Evolutionary conservation across 1,140 invertebrate species (phyloP).

Genomic region (Leptinotarsa texana): DNA sequence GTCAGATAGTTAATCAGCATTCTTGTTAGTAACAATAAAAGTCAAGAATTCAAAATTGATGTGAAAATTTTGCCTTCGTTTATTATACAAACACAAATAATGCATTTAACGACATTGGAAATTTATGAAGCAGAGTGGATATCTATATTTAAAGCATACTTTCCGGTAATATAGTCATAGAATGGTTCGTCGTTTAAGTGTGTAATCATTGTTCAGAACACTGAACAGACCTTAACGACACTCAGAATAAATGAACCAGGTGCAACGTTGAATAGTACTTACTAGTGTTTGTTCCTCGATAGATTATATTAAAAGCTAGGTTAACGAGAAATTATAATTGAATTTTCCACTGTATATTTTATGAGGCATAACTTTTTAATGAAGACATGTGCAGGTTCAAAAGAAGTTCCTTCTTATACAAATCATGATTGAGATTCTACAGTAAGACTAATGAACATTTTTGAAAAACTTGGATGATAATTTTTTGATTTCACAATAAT

Average conservation of each 20-base stretch:
- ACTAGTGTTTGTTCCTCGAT: not conserved
- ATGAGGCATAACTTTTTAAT: conserved; percentile 3
- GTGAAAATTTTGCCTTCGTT: too few relatives aligned
- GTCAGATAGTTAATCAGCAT: too few relatives aligned
- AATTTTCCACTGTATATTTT: not conserved
- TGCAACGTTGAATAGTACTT: not conserved
- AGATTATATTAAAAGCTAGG: not conserved
- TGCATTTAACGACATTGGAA: not conserved
- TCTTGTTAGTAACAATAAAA: too few relatives aligned
- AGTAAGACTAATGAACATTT: too few relatives aligned
- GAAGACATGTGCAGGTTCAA: not conserved
- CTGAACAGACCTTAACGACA: not conserved
- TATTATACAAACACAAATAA: too few relatives aligned
- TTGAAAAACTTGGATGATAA: too few relatives aligned
- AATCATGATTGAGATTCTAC: too few relatives aligned
- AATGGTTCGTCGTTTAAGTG: not conserved
- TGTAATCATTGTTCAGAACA: conserved; percentile 1
- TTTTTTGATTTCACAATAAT: too few relatives aligned
- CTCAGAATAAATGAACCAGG: not conserved
- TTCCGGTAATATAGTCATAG: conserved; percentile 2
- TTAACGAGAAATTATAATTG: not conserved
- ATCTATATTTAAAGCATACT: conserved; percentile 1
- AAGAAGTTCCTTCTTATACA: too few relatives aligned
- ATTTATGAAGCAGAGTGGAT: not conserved
- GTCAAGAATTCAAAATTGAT: too few relatives aligned